phyloP scores from a whole-genome alignment of 2,113 vertebrate genomes.

The Amia ocellicauda region DNA sequence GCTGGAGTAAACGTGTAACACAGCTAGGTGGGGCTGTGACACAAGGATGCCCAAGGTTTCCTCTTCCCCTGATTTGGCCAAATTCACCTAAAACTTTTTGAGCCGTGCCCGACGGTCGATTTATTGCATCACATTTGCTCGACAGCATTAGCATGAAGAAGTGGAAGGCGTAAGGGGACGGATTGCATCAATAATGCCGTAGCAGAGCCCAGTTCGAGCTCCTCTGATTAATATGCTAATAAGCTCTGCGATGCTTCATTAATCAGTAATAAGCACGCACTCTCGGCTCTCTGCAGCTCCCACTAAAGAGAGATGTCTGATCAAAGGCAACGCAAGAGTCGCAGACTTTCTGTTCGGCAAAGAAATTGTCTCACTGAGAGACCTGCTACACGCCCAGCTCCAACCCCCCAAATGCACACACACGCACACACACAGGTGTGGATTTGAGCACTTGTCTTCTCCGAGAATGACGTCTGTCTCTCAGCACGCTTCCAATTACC shows the following conservation, averaged over 20 bases:
- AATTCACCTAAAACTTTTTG: background rate
- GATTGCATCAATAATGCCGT: background rate
- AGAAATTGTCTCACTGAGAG: no score
- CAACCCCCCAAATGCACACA: background rate
- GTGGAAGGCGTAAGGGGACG: background rate
- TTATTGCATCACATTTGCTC: background rate
- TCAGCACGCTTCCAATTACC: no score
- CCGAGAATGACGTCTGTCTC: background rate
- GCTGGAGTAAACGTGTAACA: no score
- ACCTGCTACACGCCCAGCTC: background rate
- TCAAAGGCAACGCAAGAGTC: background rate
- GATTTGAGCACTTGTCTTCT: background rate
- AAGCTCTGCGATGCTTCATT: background rate
- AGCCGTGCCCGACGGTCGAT: no score
- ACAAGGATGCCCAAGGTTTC: background rate
- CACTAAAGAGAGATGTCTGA: background rate
- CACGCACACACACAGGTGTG: background rate
- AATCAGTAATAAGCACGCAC: slow-evolving; percentile 9
- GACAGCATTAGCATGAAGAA: background rate
- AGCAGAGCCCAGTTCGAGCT: slow-evolving; percentile 3
- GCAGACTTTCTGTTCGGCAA: background rate
- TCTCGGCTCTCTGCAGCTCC: background rate
- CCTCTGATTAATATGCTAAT: background rate
- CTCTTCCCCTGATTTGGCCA: background rate
- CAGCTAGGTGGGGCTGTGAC: slow-evolving; percentile 17